phyloP scores from a whole-genome alignment of 2,113 vertebrate genomes.

The Etheostoma spectabile region DNA sequence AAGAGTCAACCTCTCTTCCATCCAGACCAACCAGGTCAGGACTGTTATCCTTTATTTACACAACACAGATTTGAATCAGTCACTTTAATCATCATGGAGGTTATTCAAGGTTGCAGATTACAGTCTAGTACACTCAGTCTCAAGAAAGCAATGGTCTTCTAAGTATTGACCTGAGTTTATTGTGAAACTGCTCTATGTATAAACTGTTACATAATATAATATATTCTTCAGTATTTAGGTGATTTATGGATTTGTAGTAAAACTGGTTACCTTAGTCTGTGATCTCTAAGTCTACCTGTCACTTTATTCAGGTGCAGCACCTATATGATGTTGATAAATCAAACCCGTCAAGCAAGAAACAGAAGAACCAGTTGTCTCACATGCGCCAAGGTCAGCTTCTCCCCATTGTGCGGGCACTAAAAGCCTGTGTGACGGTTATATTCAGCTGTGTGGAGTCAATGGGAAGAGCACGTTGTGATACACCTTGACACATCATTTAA shows the following conservation, averaged over 20 bases:
- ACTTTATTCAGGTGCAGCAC: conserved; percentile 77
- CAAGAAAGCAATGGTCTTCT: background rate
- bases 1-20: conserved; percentile 89
- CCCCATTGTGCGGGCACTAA: background rate
- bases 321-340: conserved; percentile 83
- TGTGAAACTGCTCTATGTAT: too few species aligned
- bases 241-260: too few species aligned
- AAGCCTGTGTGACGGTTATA: background rate
- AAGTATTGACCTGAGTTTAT: too few species aligned
- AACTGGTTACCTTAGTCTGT: background rate
- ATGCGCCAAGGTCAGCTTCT: conserved; percentile 67
- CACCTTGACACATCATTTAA: background rate
- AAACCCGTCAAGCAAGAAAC: conserved; percentile 63
- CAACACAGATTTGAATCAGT: conserved; percentile 14
- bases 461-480: background rate
- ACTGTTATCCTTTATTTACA: conserved; percentile 21
- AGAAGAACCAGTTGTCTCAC: conserved; percentile 35
- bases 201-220: too few species aligned
- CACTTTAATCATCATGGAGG: background rate
- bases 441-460: background rate
- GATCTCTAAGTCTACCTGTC: background rate
- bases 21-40: conserved; percentile 88
- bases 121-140: background rate
- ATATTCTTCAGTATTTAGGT: too few species aligned
- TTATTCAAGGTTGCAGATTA: conserved; percentile 4